A percentile compares a stretch with the other conserved stretches of the same genome.
Conservation (phyloP, 2,797 vertebrate species). For the Dendrocincla tyrannina region DNA sequence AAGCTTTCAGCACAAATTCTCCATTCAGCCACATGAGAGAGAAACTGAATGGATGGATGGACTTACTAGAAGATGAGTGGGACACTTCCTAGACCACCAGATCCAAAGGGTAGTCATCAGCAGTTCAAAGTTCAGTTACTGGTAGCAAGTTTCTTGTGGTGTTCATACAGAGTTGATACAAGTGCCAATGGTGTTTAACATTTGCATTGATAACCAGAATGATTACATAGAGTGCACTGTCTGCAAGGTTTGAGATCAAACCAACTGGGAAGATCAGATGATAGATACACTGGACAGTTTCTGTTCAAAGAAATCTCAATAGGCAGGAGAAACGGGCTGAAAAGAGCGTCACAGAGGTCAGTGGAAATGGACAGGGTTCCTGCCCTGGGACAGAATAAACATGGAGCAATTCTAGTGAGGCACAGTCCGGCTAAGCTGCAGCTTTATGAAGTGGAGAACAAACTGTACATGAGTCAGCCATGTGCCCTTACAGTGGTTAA, state of each 20-base stretch:
- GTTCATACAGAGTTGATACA: background rate
- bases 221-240: background rate
- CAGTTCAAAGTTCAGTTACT: background rate
- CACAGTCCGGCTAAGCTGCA: background rate
- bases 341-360: background rate
- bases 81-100: background rate
- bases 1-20: background rate
- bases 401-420: background rate
- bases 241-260: background rate
- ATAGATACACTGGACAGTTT: background rate
- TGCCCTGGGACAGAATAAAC: background rate
- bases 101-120: background rate
- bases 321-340: background rate
- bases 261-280: background rate
- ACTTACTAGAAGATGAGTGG: background rate
- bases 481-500: background rate
- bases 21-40: background rate
- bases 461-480: background rate
- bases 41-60: background rate
- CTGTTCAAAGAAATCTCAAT: background rate
- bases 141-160: background rate
- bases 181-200: background rate
- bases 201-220: background rate
- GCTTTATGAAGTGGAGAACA: background rate
- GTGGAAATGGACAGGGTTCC: background rate